phyloP scores from a whole-genome alignment of 2,888 invertebrate genomes.

The Urechis unicinctus region DNA sequence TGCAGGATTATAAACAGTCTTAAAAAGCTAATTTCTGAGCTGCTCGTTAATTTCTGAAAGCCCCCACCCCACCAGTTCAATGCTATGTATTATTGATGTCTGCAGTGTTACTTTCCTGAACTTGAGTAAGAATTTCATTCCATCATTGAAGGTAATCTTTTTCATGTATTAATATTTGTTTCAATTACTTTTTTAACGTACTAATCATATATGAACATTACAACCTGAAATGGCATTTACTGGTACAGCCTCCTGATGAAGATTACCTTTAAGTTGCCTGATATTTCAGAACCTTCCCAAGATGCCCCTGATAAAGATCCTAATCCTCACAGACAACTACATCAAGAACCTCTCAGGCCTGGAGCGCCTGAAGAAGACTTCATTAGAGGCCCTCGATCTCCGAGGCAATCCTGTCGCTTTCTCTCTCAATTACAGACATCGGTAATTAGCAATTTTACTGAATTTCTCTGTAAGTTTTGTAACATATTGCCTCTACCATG shows the following conservation, averaged over 20 bases:
- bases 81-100: too few species aligned
- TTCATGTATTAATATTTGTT: neutral
- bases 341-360: slow-evolving; percentile 27
- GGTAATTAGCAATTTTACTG: slow-evolving; percentile 18
- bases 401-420: slow-evolving; percentile 37
- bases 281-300: slow-evolving; percentile 29
- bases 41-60: too few species aligned
- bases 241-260: too few species aligned
- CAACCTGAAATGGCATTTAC: neutral
- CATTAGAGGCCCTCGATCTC: slow-evolving; percentile 29
- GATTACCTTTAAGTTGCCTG: neutral
- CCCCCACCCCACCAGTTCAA: too few species aligned
- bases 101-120: slow-evolving; percentile 33
- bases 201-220: too few species aligned
- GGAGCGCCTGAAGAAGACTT: slow-evolving; percentile 19
- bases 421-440: slow-evolving; percentile 33
- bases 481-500: too few species aligned
- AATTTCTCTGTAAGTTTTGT: too few species aligned
- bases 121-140: slow-evolving; percentile 30
- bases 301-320: slow-evolving; percentile 22
- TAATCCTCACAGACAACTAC: slow-evolving; percentile 29
- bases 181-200: too few species aligned
- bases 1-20: too few species aligned
- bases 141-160: slow-evolving; percentile 28
- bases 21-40: too few species aligned